A percentile compares a stretch with the other conserved stretches of the same genome.
These are phyloP conservation scores for Cacoxenus indagator DNA, from an alignment of 2,888 invertebrate genomes.

Conservation along the genomic window DNA sequence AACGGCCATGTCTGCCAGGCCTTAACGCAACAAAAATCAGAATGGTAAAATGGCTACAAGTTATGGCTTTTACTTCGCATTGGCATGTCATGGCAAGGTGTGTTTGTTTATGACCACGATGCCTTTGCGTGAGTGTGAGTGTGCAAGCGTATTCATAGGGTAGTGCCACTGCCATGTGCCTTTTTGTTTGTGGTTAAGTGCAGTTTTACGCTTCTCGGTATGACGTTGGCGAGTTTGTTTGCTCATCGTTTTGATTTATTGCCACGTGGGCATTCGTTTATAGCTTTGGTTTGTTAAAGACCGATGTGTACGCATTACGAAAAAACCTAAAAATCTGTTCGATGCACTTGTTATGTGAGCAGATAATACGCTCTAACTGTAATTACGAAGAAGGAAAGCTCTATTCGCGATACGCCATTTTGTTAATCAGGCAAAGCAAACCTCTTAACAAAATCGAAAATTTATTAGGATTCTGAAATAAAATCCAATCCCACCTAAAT, in stretches of 20 bases:
- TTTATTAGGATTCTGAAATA: not conserved
- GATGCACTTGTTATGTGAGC: no score
- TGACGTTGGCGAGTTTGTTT: not conserved
- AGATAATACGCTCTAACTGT: no score
- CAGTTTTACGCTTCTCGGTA: not conserved
- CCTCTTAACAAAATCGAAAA: not conserved
- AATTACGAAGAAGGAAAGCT: no score
- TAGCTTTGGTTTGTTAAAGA: not conserved
- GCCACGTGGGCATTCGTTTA: not conserved
- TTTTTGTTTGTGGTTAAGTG: conserved; percentile 11
- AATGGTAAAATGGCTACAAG: conserved; percentile 18
- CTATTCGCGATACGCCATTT: no score
- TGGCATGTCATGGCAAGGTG: conserved; percentile 11
- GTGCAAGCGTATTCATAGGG: no score
- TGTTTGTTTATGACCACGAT: conserved; percentile 23
- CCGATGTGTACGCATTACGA: no score
- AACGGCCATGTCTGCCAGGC: not conserved
- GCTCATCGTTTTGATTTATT: conserved; percentile 8
- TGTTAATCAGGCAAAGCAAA: not conserved
- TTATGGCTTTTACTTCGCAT: conserved; percentile 10
- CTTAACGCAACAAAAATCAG: not conserved
- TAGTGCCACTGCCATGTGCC: conserved; percentile 10
- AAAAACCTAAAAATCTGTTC: no score
- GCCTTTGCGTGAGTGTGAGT: not conserved
- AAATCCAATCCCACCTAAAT: no score